Conservation (phyloP, 2,888 invertebrate genomes). For the Hypomecis punctinalis region DNA sequence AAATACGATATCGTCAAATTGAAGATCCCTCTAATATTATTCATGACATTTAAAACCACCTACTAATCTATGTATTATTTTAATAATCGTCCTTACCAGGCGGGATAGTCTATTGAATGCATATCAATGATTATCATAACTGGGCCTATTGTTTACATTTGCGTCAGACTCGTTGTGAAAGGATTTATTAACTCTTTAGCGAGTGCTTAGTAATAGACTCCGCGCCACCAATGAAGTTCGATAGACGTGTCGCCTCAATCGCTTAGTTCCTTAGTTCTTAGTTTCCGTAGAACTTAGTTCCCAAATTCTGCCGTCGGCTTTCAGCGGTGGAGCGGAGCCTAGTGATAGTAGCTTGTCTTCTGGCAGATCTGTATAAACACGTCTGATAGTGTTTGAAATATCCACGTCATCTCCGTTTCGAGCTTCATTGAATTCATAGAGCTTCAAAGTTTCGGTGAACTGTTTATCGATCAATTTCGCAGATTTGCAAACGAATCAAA, state of each 20-base stretch:
- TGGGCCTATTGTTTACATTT: conserved; percentile 56
- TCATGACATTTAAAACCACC: too few relatives aligned
- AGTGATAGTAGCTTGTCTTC: conserved; percentile 9
- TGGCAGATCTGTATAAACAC: background rate
- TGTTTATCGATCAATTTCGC: background rate
- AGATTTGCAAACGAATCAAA: too few relatives aligned
- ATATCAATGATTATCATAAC: conserved; percentile 45
- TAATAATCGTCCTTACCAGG: conserved; percentile 47
- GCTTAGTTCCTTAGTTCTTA: too few relatives aligned
- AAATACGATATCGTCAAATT: background rate
- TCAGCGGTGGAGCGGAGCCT: too few relatives aligned
- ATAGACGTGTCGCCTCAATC: too few relatives aligned
- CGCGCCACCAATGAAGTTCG: too few relatives aligned
- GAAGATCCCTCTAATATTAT: too few relatives aligned
- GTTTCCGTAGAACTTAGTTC: too few relatives aligned
- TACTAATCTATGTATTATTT: conserved; percentile 39
- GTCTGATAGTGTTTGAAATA: conserved; percentile 5
- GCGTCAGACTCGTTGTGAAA: conserved; percentile 54
- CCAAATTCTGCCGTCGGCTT: too few relatives aligned
- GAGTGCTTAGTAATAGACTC: conserved; percentile 1
- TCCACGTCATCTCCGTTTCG: background rate
- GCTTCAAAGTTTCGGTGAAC: background rate
- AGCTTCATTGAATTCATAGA: background rate
- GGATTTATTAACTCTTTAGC: conserved; percentile 35
- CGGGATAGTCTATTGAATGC: conserved; percentile 56